phyloP scores from a whole-genome alignment of 2,113 vertebrate species.

The Drymodes brunneopygia region DNA sequence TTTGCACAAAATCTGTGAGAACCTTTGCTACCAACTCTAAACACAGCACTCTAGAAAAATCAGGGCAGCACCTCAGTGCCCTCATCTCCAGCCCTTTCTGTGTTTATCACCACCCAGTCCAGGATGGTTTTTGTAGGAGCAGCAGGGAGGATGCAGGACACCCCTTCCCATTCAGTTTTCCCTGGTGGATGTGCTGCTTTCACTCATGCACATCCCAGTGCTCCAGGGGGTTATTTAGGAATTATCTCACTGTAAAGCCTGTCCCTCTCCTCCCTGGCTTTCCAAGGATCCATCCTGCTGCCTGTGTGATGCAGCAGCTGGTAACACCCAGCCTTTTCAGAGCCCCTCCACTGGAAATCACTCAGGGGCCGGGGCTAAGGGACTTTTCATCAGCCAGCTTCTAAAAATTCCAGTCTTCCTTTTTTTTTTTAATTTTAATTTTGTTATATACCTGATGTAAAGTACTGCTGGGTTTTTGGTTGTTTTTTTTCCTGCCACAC shows the following conservation, averaged over 20 bases:
- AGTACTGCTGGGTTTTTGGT: background rate
- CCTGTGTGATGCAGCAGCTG: background rate
- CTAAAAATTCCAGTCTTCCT: background rate
- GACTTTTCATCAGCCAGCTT: background rate
- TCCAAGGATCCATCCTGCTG: background rate
- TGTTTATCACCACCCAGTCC: background rate
- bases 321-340: background rate
- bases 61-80: background rate
- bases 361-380: background rate
- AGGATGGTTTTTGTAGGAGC: background rate
- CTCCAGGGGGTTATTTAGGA: background rate
- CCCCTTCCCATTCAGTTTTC: background rate
- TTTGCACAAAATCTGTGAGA: too few species aligned
- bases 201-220: background rate
- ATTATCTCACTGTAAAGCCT: background rate
- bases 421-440: background rate
- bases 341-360: background rate
- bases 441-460: fast-evolving
- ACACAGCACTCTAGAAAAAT: too few species aligned
- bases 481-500: background rate
- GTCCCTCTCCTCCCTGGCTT: background rate
- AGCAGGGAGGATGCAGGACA: background rate
- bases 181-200: background rate
- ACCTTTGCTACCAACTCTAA: too few species aligned
- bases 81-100: background rate